These are phyloP conservation scores for Xylocopa sonorina DNA, from an alignment of 1,140 invertebrate genomes.

Conservation along the genomic window DNA sequence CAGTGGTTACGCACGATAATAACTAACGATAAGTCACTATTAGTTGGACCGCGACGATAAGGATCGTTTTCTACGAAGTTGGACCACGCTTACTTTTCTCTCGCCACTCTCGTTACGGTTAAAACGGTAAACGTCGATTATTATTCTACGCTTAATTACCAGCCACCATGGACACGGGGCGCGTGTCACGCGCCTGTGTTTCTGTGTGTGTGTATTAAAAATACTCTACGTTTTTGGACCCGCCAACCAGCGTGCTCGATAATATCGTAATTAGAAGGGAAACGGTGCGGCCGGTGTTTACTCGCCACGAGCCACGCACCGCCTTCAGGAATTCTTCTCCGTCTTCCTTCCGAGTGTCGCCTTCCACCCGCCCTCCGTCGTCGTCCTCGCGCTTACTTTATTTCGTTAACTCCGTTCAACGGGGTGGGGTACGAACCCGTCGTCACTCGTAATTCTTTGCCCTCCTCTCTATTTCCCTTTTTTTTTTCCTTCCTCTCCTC, in stretches of 20 bases:
- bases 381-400: too few species aligned
- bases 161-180: slow-evolving; percentile 21
- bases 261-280: slow-evolving; percentile 68
- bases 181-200: slow-evolving; percentile 5
- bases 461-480: neutral
- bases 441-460: neutral
- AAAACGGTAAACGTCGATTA: slow-evolving; percentile 53
- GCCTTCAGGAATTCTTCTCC: slow-evolving; percentile 43
- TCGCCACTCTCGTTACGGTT: neutral
- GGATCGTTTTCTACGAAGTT: slow-evolving; percentile 47
- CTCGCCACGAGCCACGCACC: slow-evolving; percentile 29
- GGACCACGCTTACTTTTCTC: slow-evolving; percentile 50
- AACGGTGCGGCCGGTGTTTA: slow-evolving; percentile 30
- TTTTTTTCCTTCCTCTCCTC: too few species aligned
- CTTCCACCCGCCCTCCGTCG: neutral
- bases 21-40: slow-evolving; percentile 67
- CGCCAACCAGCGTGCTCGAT: slow-evolving; percentile 80
- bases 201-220: slow-evolving; percentile 59
- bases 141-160: slow-evolving; percentile 52
- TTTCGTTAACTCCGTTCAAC: slow-evolving; percentile 7
- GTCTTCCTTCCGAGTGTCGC: neutral
- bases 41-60: slow-evolving; percentile 67
- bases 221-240: slow-evolving; percentile 82
- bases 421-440: neutral
- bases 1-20: neutral